phyloP scores from a whole-genome alignment of 2,797 vertebrate genomes.

The Syncerus caffer region DNA sequence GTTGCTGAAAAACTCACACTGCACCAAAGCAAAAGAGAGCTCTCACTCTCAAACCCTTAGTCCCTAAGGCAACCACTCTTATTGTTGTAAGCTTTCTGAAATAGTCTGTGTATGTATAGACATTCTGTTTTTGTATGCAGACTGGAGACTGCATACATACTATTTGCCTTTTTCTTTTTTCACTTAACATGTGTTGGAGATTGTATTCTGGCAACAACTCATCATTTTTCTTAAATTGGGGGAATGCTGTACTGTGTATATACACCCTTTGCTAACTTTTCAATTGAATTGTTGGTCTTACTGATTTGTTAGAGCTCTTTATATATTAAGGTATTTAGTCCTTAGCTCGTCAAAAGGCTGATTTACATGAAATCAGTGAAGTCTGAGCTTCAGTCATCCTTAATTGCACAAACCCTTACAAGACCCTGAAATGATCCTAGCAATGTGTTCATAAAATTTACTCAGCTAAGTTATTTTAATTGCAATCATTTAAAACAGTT shows the following conservation, averaged over 20 bases:
- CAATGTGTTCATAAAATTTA: too few species aligned
- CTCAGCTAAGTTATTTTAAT: too few species aligned
- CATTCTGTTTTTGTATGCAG: not conserved
- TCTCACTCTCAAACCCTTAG: not conserved
- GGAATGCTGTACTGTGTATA: too few species aligned
- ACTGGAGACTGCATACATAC: not conserved
- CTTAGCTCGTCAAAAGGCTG: not conserved
- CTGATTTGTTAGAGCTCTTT: not conserved
- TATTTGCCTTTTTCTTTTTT: not conserved
- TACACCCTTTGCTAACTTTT: not conserved
- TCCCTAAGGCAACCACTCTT: too few species aligned
- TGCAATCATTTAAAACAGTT: too few species aligned
- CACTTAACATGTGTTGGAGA: not conserved
- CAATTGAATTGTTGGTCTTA: not conserved
- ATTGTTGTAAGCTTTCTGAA: not conserved
- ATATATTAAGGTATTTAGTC: not conserved
- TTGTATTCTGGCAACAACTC: not conserved
- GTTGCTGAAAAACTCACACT: not conserved
- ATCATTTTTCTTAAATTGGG: not conserved
- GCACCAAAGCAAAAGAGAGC: not conserved
- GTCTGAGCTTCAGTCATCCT: not conserved
- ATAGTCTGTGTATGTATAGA: accelerated
- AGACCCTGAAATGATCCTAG: not conserved
- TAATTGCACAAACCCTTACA: not conserved
- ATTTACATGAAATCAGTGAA: not conserved